phyloP scores from a whole-genome alignment of 2,113 vertebrate genomes.

The Willisornis vidua region DNA sequence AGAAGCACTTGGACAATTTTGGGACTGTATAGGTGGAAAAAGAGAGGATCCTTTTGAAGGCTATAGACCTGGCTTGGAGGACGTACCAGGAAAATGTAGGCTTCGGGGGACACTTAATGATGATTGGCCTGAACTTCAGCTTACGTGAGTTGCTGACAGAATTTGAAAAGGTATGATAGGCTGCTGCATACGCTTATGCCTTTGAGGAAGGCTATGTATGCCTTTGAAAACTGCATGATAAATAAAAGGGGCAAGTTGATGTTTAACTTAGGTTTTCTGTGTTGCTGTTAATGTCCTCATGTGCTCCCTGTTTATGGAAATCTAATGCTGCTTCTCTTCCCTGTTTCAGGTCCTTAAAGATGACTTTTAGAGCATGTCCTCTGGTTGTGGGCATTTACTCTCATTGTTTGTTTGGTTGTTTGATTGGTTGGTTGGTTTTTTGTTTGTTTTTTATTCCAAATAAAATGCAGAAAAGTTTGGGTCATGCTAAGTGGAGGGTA shows the following conservation, averaged over 20 bases:
- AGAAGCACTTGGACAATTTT: conserved; percentile 31
- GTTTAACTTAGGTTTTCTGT: neutral
- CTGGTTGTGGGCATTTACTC: neutral
- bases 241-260: neutral
- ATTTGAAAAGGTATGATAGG: conserved; percentile 92
- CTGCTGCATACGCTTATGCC: neutral
- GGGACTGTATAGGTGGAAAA: conserved; percentile 64
- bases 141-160: conserved; percentile 88
- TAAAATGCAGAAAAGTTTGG: neutral
- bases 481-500: neutral
- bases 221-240: neutral
- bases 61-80: conserved; percentile 52
- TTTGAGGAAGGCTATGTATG: neutral
- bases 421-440: neutral
- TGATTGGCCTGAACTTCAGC: conserved; percentile 95
- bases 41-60: conserved; percentile 9
- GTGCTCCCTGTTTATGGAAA: neutral
- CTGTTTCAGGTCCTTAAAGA: neutral
- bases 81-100: conserved; percentile 76
- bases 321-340: neutral
- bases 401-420: neutral
- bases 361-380: neutral
- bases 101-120: conserved; percentile 75
- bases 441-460: neutral
- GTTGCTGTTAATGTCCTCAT: neutral